Percentiles rank a stretch among this genome's conserved stretches.
phyloP scores from a whole-genome alignment of 2,113 vertebrate genomes.

The Thermophis baileyi region DNA sequence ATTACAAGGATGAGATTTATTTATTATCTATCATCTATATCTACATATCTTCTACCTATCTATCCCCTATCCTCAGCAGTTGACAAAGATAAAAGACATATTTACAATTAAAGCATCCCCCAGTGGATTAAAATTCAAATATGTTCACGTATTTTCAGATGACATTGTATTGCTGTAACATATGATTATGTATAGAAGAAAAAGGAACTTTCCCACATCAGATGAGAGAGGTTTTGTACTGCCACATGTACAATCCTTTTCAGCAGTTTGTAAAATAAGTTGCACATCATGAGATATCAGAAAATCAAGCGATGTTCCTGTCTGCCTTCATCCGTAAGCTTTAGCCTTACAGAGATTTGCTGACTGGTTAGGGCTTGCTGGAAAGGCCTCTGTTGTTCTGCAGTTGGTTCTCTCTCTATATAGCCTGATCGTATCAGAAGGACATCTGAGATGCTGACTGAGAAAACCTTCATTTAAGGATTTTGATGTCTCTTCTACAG shows the following conservation, averaged over 20 bases:
- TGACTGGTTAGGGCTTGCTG: conserved; percentile 24
- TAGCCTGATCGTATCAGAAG: conserved; percentile 25
- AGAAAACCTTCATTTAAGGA: conserved; percentile 58
- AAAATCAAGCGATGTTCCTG: neutral
- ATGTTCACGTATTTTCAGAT: neutral
- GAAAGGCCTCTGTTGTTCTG: conserved; percentile 26
- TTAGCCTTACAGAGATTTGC: neutral
- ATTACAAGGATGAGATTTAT: neutral
- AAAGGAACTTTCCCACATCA: neutral
- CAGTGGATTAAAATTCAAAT: neutral
- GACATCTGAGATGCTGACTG: conserved; percentile 47
- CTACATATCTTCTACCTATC: neutral
- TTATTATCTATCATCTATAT: neutral
- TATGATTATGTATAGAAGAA: neutral
- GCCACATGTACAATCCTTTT: neutral
- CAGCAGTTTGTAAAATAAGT: neutral
- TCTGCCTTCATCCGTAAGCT: neutral
- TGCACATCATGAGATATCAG: neutral
- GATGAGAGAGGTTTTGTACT: neutral
- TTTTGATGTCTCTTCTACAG: conserved; percentile 51
- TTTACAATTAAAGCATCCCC: neutral
- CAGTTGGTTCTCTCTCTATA: neutral
- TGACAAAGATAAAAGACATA: neutral
- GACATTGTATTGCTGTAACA: neutral
- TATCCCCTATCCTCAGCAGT: neutral